These are phyloP conservation scores for Luperina testacea DNA, from an alignment of 2,888 invertebrate genomes.

Conservation along the genomic window DNA sequence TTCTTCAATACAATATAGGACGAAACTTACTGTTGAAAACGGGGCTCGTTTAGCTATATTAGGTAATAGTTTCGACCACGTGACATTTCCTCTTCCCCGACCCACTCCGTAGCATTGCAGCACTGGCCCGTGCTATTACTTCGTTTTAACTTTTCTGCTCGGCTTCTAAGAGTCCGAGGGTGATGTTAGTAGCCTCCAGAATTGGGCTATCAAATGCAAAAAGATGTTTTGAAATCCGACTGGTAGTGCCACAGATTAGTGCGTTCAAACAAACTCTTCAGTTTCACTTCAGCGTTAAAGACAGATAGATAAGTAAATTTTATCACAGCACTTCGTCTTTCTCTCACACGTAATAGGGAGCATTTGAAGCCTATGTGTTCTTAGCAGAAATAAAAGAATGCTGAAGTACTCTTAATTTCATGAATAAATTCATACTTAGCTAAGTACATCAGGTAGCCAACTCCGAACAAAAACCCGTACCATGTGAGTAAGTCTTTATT, in stretches of 20 bases:
- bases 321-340: not conserved
- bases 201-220: no score
- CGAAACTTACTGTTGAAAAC: not conserved
- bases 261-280: no score
- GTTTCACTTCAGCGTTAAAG: no score
- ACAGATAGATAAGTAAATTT: not conserved
- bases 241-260: no score
- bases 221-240: no score
- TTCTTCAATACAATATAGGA: not conserved
- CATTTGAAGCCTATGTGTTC: not conserved
- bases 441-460: not conserved
- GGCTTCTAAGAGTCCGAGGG: no score
- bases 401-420: not conserved
- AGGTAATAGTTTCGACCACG: not conserved
- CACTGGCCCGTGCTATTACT: no score
- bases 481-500: conserved; percentile 15
- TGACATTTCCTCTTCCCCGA: no score
- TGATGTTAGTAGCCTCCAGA: no score
- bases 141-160: no score
- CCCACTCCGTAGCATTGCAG: no score
- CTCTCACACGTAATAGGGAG: no score
- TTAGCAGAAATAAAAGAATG: not conserved
- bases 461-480: not conserved
- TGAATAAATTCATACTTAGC: not conserved
- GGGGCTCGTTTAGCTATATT: not conserved